Conservation (phyloP, 2,797 vertebrate genomes). For the Channa striata region DNA sequence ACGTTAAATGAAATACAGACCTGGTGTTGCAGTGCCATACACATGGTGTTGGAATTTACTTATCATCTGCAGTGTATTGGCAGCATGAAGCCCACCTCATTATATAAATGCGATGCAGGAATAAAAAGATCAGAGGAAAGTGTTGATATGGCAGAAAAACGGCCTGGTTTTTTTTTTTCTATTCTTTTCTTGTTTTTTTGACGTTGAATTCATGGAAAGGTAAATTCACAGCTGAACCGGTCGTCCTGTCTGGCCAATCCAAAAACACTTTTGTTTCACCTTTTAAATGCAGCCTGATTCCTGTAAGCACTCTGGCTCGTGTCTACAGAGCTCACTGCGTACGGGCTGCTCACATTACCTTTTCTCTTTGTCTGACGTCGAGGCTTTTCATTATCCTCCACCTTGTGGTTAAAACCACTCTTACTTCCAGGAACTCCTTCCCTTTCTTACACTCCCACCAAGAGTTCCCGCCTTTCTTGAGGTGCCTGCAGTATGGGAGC, state of each 20-base stretch:
- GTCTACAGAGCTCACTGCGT: conserved; percentile 47
- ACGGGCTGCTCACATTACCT: conserved; percentile 49
- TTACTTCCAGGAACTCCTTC: conserved; percentile 47
- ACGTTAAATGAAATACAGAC: no score
- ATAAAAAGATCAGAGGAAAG: conserved; percentile 38
- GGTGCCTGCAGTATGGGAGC: conserved; percentile 28
- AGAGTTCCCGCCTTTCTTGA: conserved; percentile 36
- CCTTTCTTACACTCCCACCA: conserved; percentile 23
- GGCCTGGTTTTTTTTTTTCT: conserved; percentile 39
- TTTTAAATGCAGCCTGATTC: conserved; percentile 54
- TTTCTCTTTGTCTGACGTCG: conserved; percentile 39
- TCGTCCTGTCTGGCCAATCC: conserved; percentile 38
- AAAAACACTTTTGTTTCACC: conserved; percentile 56
- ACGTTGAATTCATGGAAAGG: conserved; percentile 38
- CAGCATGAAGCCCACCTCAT: conserved; percentile 17
- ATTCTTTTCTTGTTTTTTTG: conserved; percentile 61
- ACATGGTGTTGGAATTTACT: conserved; percentile 21
- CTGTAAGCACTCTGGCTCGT: conserved; percentile 30
- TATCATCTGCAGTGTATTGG: conserved; percentile 9
- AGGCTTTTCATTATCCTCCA: conserved; percentile 47
- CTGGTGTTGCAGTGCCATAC: not conserved
- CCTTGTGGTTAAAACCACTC: conserved; percentile 34
- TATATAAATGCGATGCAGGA: conserved; percentile 28
- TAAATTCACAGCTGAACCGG: conserved; percentile 26
- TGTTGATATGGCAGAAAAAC: conserved; percentile 20